Conservation (phyloP, 2,797 vertebrate genomes). For the Euphonia xanthogaster region DNA sequence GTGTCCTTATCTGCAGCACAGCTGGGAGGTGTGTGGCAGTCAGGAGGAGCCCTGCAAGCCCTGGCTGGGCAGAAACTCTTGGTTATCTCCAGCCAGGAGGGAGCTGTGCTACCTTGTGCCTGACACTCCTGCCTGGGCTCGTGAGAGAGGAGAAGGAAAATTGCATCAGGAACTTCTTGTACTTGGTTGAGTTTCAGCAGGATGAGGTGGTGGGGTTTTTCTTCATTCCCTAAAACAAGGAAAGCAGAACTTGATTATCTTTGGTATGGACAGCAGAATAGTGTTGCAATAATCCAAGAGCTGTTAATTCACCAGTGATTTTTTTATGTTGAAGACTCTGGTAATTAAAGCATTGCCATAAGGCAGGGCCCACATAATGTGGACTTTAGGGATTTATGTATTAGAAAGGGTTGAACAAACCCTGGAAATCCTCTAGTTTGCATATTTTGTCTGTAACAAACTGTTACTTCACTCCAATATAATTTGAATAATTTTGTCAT, state of each 20-base stretch:
- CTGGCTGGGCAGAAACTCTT: neutral
- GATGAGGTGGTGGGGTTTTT: rapidly evolving
- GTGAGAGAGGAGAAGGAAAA: neutral
- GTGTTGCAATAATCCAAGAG: neutral
- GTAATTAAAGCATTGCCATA: neutral
- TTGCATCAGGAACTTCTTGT: neutral
- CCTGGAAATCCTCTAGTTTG: neutral
- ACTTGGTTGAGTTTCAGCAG: neutral
- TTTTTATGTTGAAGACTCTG: neutral
- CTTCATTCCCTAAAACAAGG: neutral
- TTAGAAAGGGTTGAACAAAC: neutral
- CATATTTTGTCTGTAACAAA: neutral
- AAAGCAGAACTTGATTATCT: neutral
- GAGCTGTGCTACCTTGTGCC: neutral
- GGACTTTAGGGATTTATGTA: neutral
- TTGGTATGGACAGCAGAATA: neutral
- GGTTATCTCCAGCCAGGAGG: neutral
- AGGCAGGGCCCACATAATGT: neutral
- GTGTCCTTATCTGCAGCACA: neutral
- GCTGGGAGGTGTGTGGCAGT: neutral
- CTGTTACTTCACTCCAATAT: neutral
- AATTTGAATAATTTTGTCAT: neutral
- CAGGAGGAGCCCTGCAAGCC: neutral
- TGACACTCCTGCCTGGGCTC: neutral
- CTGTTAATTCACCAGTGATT: neutral